Conservation (phyloP, 2,113 vertebrate genomes). For the Atherinomorus stipes region DNA sequence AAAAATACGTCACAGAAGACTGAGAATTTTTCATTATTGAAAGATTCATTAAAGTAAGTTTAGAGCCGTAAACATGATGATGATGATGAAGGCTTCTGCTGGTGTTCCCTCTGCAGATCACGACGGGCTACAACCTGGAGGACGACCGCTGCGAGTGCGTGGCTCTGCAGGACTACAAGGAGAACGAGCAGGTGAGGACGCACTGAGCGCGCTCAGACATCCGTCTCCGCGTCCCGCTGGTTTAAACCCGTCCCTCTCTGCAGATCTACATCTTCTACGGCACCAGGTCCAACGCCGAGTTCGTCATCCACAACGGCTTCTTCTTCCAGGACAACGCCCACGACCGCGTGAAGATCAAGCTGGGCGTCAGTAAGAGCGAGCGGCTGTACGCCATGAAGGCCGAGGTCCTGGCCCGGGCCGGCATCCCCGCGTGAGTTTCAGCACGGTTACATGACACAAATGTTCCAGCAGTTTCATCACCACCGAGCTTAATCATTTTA, state of each 20-base stretch:
- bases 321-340: constrained; percentile 98
- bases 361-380: constrained; percentile 98
- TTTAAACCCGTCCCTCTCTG: not conserved
- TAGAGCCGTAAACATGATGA: too few species aligned
- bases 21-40: too few species aligned
- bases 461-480: constrained; percentile 62
- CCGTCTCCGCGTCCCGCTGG: too few species aligned
- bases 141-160: constrained; percentile 99
- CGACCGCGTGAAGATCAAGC: constrained; percentile 99
- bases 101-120: constrained; percentile 85
- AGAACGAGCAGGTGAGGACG: constrained; percentile 91
- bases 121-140: constrained; percentile 97
- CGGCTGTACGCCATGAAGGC: constrained; percentile 97
- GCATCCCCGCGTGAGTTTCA: constrained; percentile 94
- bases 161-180: constrained; percentile 91
- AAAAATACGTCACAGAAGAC: too few species aligned
- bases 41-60: too few species aligned
- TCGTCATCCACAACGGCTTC: constrained; percentile 99
- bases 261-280: constrained; percentile 99
- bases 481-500: constrained; percentile 68
- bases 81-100: too few species aligned
- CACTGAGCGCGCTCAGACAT: too few species aligned
- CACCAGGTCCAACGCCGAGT: constrained; percentile 97
- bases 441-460: constrained; percentile 57
- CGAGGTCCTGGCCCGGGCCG: constrained; percentile 95